Evolutionary conservation across 2,797 vertebrate species (phyloP).

Genomic region (Gymnoscopelus braueri): DNA sequence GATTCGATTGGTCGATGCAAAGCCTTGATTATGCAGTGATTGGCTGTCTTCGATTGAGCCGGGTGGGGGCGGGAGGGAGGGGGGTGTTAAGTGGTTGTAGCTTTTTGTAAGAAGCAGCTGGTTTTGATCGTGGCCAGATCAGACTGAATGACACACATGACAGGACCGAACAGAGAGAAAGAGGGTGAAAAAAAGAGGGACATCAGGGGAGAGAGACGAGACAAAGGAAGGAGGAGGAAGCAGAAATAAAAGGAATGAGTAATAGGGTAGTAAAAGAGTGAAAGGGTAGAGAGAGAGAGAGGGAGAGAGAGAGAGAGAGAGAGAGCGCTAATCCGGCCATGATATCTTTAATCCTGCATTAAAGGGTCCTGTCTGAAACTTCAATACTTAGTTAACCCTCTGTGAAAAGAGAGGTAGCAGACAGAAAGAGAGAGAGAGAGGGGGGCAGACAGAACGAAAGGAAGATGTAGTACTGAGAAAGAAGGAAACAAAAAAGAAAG

Average conservation of each 20-base stretch:
- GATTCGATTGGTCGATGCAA: conserved; percentile 59
- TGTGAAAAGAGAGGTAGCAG: conserved; percentile 65
- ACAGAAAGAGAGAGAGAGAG: conserved; percentile 36
- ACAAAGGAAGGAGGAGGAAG: conserved; percentile 18
- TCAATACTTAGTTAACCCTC: conserved; percentile 72
- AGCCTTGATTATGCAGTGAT: conserved; percentile 59
- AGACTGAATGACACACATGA: conserved; percentile 39
- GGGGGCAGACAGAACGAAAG: conserved; percentile 17
- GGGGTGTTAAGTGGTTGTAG: not conserved
- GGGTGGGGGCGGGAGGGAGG: conserved; percentile 2
- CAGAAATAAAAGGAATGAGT: conserved; percentile 52
- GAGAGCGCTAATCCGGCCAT: conserved; percentile 71
- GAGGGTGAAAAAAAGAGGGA: conserved; percentile 14
- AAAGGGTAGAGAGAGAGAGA: conserved; percentile 34
- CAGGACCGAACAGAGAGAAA: conserved; percentile 5
- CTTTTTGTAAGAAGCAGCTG: conserved; percentile 14
- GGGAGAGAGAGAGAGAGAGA: conserved; percentile 34
- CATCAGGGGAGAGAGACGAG: conserved; percentile 33
- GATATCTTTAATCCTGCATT: conserved; percentile 80
- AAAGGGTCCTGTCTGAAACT: conserved; percentile 75
- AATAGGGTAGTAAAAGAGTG: conserved; percentile 46
- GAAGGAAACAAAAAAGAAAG: conserved; percentile 13
- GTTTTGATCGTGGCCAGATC: conserved; percentile 47
- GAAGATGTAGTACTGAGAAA: not conserved
- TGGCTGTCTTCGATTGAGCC: conserved; percentile 43